These are phyloP conservation scores for Lutraria rhynchaena DNA, from an alignment of 1,140 invertebrate genomes.

Conservation along the genomic window DNA sequence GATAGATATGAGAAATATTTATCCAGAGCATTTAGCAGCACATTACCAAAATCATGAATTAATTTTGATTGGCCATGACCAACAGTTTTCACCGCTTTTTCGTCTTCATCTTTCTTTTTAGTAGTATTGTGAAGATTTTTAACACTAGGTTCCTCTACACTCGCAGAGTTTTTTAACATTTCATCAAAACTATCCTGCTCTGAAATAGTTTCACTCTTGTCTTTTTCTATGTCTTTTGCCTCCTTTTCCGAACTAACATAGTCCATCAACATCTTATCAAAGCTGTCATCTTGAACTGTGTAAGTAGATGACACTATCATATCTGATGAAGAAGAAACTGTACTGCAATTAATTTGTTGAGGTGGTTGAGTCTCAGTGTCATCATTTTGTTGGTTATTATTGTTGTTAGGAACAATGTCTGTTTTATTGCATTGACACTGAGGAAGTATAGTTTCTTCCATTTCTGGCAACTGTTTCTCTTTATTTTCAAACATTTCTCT, in stretches of 20 bases:
- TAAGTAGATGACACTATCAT: constrained; percentile 1
- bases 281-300: background rate
- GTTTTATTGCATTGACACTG: too few species aligned
- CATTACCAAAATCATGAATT: background rate
- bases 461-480: too few species aligned
- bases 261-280: too few species aligned
- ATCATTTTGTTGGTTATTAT: constrained; percentile 1
- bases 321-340: too few species aligned
- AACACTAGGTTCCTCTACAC: too few species aligned
- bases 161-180: constrained; percentile 8
- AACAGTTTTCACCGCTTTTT: background rate
- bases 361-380: constrained; percentile 2
- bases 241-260: too few species aligned
- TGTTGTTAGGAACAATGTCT: too few species aligned
- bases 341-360: background rate
- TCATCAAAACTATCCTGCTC: constrained; percentile 31
- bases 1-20: too few species aligned
- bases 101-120: background rate
- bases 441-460: too few species aligned
- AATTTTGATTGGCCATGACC: background rate
- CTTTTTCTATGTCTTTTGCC: background rate
- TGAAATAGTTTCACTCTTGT: background rate
- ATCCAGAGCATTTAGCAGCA: background rate
- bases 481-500: too few species aligned
- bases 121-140: too few species aligned